Percentiles rank a stretch among this genome's conserved stretches.
phyloP scores from a whole-genome alignment of 2,797 vertebrate genomes.

The Spizella passerina region DNA sequence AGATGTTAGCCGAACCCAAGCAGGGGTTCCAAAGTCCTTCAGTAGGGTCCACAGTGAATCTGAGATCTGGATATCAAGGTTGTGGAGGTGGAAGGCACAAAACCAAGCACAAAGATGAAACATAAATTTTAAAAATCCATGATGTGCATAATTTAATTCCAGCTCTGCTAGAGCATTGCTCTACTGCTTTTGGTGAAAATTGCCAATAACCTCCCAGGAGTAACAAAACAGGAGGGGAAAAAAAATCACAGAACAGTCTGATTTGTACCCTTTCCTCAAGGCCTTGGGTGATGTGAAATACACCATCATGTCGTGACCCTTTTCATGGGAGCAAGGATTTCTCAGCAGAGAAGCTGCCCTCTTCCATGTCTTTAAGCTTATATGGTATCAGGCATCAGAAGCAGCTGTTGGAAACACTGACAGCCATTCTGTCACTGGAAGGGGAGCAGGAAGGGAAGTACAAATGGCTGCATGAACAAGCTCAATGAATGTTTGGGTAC shows the following conservation, averaged over 20 bases:
- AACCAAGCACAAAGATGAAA: background rate
- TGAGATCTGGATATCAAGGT: background rate
- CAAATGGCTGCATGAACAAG: background rate
- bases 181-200: background rate
- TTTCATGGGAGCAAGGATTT: background rate
- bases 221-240: background rate
- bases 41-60: background rate
- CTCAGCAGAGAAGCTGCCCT: background rate
- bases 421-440: background rate
- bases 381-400: background rate
- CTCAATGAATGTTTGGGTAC: background rate
- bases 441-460: background rate
- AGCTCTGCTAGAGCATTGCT: background rate
- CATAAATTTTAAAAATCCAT: background rate
- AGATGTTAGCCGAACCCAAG: background rate
- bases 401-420: background rate
- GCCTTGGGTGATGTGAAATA: background rate
- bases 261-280: background rate
- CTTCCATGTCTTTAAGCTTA: background rate
- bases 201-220: background rate
- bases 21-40: background rate
- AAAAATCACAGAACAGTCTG: background rate
- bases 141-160: background rate
- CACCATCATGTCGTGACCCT: background rate
- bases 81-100: background rate